Evolutionary conservation across 2,888 invertebrate genomes (phyloP), one percentile per base, ranked within the genome.

Genomic region (Tubulanus polymorphus): DNA sequence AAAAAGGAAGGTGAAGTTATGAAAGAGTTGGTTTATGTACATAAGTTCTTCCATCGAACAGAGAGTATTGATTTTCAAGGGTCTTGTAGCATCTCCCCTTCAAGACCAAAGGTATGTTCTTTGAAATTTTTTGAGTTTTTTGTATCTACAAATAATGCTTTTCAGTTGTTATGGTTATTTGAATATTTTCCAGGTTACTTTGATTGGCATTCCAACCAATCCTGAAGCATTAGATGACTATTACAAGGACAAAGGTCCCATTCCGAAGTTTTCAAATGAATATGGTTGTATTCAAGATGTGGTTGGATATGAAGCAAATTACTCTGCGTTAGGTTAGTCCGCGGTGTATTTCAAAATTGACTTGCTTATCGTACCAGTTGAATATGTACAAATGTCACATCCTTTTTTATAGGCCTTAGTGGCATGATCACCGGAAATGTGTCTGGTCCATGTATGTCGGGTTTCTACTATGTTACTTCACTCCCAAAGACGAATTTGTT

Each of bases 281-380:
- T 80, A 71, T 68, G 79, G 79, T 37, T 80, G 80, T 58, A 80
- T 80, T 54, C 79, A 79, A 54, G 79, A 80, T 65, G 76, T 79
- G 1, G 76, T 80, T 10, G 71, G 73, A 23, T 79, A 74, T 60
- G 64, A 66, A 28, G 74, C 71, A 2, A 72, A 73, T 55, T 70
- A 71, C 53, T 55, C 65, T 10, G 71, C 72, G 20, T 61, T 80
- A 35, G 78, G 79, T 75, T 63, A 57, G 62, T 47, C 3, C 23
- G 30, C 23, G 20, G 23, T 26, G n/a, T 18, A 10, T 29, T 48
- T 48, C 32, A 15, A 32, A 29, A 12, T 18, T 15, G 23, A 15
- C 18, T 46, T 46, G 10, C 18, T 46, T 46, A 15, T 15, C 35
- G 35, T 15, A 15, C n/a, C 18, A 10, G 46, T 18, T 10, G 12